Base-by-base conservation (phyloP, 2,888 invertebrate genomes). In the Acronicta aceris region DNA sequence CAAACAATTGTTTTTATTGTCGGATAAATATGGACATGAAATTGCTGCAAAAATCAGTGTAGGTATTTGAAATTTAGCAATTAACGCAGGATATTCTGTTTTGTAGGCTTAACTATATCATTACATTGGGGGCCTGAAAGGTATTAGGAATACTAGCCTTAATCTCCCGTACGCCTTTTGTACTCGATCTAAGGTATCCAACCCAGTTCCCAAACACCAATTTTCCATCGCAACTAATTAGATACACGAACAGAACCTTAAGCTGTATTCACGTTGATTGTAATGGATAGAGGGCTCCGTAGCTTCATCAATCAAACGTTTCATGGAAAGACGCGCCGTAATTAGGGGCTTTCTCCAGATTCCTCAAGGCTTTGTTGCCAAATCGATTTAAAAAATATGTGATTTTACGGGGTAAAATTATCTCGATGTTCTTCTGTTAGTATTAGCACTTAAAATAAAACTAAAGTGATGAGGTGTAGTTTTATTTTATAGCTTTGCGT, bases 231-330 rank as follows among this genome's bases (percentile, higher is more conserved):
- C 41, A 27, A 63, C 59, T 59, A 59, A 74, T 68, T 63, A 73
- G 46, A 53, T 62, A 33, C 52, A 58, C 53, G 50, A 59, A 57
- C 51, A 47, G 49, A 51, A 60, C 59, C 40, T 17, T 57, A 53
- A 57, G 66, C 62, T 55, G 60, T 59, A 59, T 75, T 75, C 74
- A 65, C 78, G 65, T 72, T 81, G 79, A 84, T 84, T 84, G 81
- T 85, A 81, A 87, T 85, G 82, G 82, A 87, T 87, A 79, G 83
- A 77, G 74, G 76, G 69, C 59, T 48, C 64, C 67, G 70, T 43
- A 61, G 68, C 68, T 65, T 77, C 83, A 86, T 87, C 81, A 82
- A 83, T 86, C 85, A 85, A 81, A 75, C 82, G 81, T 78, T 86
- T 81, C 82, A 77, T 78, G 76, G 73, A 83, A 81, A 76, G 74